Evolutionary conservation across 2,888 invertebrate genomes (phyloP), one percentile per base, ranked within the genome.

Genomic region (Coelopa pilipes): DNA sequence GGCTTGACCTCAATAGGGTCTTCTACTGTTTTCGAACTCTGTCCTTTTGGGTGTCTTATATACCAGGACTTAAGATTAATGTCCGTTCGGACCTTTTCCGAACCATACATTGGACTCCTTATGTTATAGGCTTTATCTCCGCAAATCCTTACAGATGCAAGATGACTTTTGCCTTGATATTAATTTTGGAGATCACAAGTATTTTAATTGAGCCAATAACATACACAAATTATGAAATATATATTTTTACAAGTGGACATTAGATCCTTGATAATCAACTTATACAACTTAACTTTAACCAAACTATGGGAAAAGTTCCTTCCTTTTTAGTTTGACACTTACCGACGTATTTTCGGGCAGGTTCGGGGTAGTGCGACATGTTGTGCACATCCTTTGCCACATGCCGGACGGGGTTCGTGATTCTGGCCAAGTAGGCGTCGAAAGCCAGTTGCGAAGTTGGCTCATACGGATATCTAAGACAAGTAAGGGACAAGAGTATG

Each of bases 31-130:
- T 81, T 82, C 74, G 81, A 81, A 78, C 72, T 80, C 74, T 82
- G 82, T 76, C 92, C 92, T 81, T 91, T 90, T 81, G 93, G 90
- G 88, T 93, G 93, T 90, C 93, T 93, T 89, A 93, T 92, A 90
- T 96, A 96, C 90, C 92, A 95, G 86, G 95, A 95, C 86, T 95
- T 91, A 84, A 94, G 92, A 86, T 94, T 94, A 88, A 96, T 94
- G 89, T 95, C 95, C 88, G 92, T 94, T 88, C 92, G 92, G 87
- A 95, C 91, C 88, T 93, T 93, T 83, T 94, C 92, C 86, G 92
- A 90, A 78, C 89, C 88, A 82, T 90, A 90, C 79, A 93, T 92
- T 77, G 93, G 92, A 84, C 92, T 90, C 84, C 95, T 92, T 87
- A 92, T 91, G 84, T 93, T 90, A 89, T 93, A 93, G 81, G 92